Evolutionary conservation across 2,113 vertebrate species (phyloP).

Genomic region (Eulacestoma nigropectus): DNA sequence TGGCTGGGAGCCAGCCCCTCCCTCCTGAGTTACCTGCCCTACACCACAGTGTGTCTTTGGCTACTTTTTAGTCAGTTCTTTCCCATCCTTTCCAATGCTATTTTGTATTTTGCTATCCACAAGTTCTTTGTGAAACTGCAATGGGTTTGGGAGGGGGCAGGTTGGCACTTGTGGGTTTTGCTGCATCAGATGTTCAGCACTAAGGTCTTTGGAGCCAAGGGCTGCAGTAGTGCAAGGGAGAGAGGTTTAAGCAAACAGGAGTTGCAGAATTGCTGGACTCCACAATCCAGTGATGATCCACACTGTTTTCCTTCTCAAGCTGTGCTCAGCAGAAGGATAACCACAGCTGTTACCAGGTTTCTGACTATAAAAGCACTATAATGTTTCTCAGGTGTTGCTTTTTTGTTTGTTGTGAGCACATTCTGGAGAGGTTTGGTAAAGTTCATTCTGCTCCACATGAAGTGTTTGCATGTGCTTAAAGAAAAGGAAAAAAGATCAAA

Average conservation of each 20-base stretch:
- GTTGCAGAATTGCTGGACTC: not conserved
- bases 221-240: not conserved
- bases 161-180: not conserved
- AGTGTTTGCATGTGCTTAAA: not conserved
- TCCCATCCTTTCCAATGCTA: not conserved
- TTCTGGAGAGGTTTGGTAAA: not conserved
- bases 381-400: not conserved
- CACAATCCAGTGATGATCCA: not conserved
- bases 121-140: not conserved
- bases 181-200: not conserved
- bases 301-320: not conserved
- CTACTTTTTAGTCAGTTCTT: not conserved
- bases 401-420: not conserved
- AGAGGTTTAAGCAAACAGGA: not conserved
- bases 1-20: not conserved
- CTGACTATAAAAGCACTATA: not conserved
- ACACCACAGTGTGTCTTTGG: not conserved
- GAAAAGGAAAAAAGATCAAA: not conserved
- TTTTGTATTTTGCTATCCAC: not conserved
- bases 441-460: not conserved
- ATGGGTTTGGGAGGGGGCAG: no score
- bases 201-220: not conserved
- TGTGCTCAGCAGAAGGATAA: not conserved
- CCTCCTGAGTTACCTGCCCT: not conserved
- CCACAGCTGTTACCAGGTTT: rapidly evolving